These are phyloP conservation scores for Drosophila paranaensis DNA, from an alignment of 2,888 invertebrate species.

Conservation along the genomic window DNA sequence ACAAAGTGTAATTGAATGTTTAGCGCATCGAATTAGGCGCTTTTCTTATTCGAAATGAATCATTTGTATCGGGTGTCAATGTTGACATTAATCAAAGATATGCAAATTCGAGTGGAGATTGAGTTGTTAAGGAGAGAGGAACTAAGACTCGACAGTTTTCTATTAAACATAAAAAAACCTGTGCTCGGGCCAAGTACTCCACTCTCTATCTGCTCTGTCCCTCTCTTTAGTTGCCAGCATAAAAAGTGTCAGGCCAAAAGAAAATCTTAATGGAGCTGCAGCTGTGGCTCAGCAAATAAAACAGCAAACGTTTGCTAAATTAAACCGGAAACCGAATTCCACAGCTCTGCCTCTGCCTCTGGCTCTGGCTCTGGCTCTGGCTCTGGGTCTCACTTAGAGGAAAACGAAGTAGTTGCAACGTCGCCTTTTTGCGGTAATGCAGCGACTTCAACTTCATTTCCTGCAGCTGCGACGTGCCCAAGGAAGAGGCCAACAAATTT, in stretches of 20 bases:
- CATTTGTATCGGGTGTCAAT: background rate
- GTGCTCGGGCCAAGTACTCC: background rate
- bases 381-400: no score
- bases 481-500: conserved; percentile 39
- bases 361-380: no score
- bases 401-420: conserved; percentile 49
- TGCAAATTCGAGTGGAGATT: background rate
- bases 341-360: conserved; percentile 13
- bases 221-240: background rate
- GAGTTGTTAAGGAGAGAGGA: background rate
- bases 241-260: conserved; percentile 21
- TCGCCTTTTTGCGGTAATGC: conserved; percentile 62
- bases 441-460: conserved; percentile 67
- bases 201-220: background rate
- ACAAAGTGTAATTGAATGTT: conserved; percentile 63
- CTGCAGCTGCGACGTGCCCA: conserved; percentile 31
- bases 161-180: background rate
- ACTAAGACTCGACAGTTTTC: background rate
- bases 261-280: conserved; percentile 35
- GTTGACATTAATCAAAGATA: conserved; percentile 2
- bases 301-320: conserved; percentile 75
- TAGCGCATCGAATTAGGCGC: conserved; percentile 43
- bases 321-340: conserved; percentile 68
- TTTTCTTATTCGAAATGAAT: conserved; percentile 11
- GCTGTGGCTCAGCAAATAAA: conserved; percentile 42